A percentile compares a stretch with the other conserved stretches of the same genome.
Conservation (phyloP, 2,888 invertebrate species). For the Brachypterus glaber region DNA sequence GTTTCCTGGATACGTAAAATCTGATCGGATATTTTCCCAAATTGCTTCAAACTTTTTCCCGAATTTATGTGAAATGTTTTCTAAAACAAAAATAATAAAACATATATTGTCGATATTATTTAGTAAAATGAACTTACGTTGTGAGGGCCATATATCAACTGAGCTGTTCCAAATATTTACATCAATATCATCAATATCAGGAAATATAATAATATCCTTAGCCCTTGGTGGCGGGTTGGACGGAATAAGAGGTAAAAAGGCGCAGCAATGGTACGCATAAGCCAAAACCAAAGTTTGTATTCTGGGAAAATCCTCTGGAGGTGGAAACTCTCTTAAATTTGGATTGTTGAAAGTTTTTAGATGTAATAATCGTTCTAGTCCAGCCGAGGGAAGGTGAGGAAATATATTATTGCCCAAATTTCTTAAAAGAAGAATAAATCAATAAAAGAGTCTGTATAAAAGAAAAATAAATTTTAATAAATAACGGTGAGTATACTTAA, state of each 20-base stretch:
- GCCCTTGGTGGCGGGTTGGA: slow-evolving; percentile 42
- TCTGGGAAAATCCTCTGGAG: slow-evolving; percentile 75
- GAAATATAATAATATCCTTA: slow-evolving; percentile 59
- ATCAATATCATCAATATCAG: slow-evolving; percentile 60
- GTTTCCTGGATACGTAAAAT: slow-evolving; percentile 60
- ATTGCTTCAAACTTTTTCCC: slow-evolving; percentile 60
- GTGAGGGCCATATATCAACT: slow-evolving; percentile 74
- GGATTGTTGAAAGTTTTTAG: slow-evolving; percentile 91
- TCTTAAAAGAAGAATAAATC: slow-evolving; percentile 43
- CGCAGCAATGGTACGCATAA: slow-evolving; percentile 95
- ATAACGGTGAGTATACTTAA: too few relatives aligned
- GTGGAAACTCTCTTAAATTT: slow-evolving; percentile 74
- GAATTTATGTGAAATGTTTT: slow-evolving; percentile 63
- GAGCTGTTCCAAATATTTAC: slow-evolving; percentile 72
- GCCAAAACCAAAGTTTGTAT: slow-evolving; percentile 79
- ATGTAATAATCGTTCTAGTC: slow-evolving; percentile 69
- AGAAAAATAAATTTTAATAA: too few relatives aligned
- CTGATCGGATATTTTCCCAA: slow-evolving; percentile 60
- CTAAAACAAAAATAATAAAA: slow-evolving; percentile 38
- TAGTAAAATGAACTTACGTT: slow-evolving; percentile 50
- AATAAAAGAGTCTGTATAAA: too few relatives aligned
- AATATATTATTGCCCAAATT: slow-evolving; percentile 88
- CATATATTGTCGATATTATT: slow-evolving; percentile 1
- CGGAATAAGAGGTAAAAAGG: slow-evolving; percentile 64
- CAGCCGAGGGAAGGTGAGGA: slow-evolving; percentile 69